Conservation (phyloP, 2,113 vertebrate species). For the Dryoscopus gambensis region DNA sequence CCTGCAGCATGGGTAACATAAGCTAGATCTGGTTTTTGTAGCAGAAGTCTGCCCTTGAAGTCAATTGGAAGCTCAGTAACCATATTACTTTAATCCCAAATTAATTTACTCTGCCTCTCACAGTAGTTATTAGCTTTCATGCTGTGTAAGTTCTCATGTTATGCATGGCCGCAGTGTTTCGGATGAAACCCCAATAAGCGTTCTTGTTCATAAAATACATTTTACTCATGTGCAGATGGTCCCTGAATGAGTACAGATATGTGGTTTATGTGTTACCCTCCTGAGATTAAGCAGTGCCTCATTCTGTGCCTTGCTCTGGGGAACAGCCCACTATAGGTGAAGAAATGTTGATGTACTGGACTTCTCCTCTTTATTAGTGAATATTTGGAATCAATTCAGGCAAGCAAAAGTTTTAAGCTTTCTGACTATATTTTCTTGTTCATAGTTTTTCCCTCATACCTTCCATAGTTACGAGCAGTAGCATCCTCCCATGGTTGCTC, state of each 20-base stretch:
- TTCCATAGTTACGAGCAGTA: not conserved
- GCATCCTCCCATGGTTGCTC: not conserved
- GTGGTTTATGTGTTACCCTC: not conserved
- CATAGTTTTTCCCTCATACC: not conserved
- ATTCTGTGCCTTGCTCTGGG: not conserved
- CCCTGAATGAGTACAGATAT: not conserved
- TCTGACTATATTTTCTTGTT: not conserved
- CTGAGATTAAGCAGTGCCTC: not conserved
- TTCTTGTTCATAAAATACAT: not conserved
- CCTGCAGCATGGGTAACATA: not conserved
- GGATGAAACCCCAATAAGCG: not conserved
- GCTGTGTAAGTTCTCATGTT: not conserved
- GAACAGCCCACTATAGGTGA: fast-evolving
- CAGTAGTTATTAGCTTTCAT: not conserved
- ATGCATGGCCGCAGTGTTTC: not conserved
- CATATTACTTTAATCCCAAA: not conserved
- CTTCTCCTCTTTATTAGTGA: not conserved
- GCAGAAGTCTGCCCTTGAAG: not conserved
- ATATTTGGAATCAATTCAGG: not conserved
- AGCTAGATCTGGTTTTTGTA: not conserved
- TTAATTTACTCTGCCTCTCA: not conserved
- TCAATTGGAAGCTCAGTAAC: not conserved
- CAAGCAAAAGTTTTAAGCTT: not conserved
- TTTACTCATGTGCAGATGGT: not conserved
- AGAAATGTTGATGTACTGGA: not conserved